Conservation (phyloP, 1,140 invertebrate genomes). For the Theocolax elegans region DNA sequence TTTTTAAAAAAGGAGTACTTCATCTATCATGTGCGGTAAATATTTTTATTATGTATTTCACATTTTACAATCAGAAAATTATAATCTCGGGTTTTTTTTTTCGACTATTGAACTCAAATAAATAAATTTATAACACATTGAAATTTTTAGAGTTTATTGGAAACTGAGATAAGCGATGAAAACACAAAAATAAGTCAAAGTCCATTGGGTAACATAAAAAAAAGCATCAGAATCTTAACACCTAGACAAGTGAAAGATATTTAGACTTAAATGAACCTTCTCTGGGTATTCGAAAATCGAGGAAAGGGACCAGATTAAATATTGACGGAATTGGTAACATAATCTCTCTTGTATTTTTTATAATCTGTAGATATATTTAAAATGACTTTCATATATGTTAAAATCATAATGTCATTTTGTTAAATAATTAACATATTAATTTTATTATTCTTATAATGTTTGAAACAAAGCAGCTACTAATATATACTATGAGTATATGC, state of each 20-base stretch:
- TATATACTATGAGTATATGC: too few relatives aligned
- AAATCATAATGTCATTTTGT: too few relatives aligned
- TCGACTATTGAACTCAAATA: too few relatives aligned
- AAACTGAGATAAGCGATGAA: conserved; percentile 81
- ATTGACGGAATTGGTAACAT: too few relatives aligned
- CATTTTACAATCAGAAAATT: background rate
- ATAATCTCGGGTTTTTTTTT: too few relatives aligned
- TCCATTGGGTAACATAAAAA: conserved; percentile 78
- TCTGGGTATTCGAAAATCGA: conserved; percentile 54
- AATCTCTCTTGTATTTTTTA: too few relatives aligned
- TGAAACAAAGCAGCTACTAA: too few relatives aligned
- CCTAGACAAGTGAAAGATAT: conserved; percentile 81
- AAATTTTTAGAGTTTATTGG: conserved; percentile 77
- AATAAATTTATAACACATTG: background rate
- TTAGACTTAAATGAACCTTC: conserved; percentile 66
- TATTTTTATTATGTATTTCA: conserved; percentile 28
- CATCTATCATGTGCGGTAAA: conserved; percentile 84
- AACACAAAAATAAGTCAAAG: conserved; percentile 75
- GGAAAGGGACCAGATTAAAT: conserved; percentile 61
- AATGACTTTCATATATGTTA: too few relatives aligned
- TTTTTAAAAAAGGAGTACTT: conserved; percentile 88
- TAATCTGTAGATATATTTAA: too few relatives aligned
- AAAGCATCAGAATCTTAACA: conserved; percentile 80
- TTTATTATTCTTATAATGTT: too few relatives aligned
- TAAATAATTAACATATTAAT: too few relatives aligned